These are phyloP conservation scores for Donacobius atricapilla DNA, from an alignment of 2,113 vertebrate genomes.

Conservation along the genomic window DNA sequence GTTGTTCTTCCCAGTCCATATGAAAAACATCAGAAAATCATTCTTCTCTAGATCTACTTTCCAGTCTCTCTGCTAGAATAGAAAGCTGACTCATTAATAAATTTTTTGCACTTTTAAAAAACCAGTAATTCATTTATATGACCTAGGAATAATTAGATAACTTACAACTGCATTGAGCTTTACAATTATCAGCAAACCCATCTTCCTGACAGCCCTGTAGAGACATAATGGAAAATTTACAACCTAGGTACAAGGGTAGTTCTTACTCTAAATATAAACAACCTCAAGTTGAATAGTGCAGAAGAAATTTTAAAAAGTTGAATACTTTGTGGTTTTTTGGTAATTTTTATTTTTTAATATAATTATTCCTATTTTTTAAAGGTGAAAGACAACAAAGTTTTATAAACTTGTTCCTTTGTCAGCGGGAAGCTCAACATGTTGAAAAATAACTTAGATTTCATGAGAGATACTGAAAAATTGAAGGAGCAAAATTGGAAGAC, in stretches of 20 bases:
- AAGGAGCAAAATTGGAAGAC: neutral
- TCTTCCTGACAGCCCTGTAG: neutral
- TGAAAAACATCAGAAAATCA: neutral
- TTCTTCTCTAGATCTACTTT: neutral
- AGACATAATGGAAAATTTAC: neutral
- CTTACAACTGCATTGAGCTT: neutral
- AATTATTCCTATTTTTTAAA: neutral
- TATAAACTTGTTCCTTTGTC: neutral
- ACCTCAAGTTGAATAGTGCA: neutral
- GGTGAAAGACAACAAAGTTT: neutral
- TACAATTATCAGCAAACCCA: neutral
- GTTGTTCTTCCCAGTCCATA: neutral
- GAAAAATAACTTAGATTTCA: neutral
- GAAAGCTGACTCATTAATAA: neutral
- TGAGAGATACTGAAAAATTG: neutral
- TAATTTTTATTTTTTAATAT: neutral
- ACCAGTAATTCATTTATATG: neutral
- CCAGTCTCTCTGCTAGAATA: neutral
- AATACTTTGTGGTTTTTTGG: neutral
- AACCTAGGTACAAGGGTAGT: neutral
- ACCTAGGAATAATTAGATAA: neutral
- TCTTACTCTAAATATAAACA: neutral
- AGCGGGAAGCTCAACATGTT: neutral
- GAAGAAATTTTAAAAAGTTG: neutral
- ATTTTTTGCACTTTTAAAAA: neutral